Conservation (phyloP, 2,113 vertebrate genomes). For the Micronycteris hirsuta region DNA sequence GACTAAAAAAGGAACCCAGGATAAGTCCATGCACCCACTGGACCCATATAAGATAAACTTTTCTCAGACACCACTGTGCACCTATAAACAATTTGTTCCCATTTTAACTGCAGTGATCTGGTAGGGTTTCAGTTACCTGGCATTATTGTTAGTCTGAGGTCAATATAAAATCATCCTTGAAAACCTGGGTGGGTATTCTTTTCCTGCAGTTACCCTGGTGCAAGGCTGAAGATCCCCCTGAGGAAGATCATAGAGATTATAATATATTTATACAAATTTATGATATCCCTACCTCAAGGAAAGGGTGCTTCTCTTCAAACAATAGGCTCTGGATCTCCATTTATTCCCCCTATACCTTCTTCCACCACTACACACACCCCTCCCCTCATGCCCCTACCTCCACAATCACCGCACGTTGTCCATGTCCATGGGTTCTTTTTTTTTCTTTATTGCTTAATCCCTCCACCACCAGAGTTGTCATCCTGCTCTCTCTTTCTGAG, state of each 20-base stretch:
- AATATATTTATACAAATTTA: too few relatives aligned
- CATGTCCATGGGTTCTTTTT: too few relatives aligned
- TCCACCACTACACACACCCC: too few relatives aligned
- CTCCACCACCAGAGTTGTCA: too few relatives aligned
- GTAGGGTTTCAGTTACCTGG: fast-evolving
- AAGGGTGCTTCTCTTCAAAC: background rate
- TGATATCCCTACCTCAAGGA: background rate
- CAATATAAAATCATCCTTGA: background rate
- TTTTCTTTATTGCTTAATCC: too few relatives aligned
- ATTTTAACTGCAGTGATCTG: background rate
- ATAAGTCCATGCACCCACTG: background rate
- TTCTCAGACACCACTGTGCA: background rate
- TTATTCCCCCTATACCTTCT: too few relatives aligned
- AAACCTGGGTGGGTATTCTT: background rate
- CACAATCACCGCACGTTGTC: too few relatives aligned
- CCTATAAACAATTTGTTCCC: background rate
- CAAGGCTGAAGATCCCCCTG: background rate
- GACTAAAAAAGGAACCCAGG: background rate
- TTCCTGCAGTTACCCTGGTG: background rate
- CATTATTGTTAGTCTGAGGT: background rate
- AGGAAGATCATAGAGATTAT: background rate
- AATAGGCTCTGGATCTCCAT: background rate
- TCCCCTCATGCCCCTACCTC: too few relatives aligned
- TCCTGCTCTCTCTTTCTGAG: too few relatives aligned
- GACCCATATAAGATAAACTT: background rate